Base-by-base conservation (phyloP, 2,797 vertebrate genomes). In the Scarus forsteni region DNA sequence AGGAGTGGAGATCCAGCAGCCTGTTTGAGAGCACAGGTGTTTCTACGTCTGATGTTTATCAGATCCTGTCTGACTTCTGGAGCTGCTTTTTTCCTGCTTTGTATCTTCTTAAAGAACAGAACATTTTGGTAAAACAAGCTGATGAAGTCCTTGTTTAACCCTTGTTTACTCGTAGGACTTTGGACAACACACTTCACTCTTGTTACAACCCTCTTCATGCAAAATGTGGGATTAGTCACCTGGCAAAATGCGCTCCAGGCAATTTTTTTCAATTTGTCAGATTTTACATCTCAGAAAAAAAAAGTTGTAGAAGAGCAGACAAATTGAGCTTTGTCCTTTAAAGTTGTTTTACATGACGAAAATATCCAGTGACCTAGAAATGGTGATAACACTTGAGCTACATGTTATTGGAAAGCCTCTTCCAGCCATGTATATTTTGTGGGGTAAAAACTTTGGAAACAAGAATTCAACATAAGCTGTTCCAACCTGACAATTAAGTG, bases 1-100 rank as follows among this genome's bases (percentile, higher is more conserved):
- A 84, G 73, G 76, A 90, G 79, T 83, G 75, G 86, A 83, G 70
- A 87, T 54, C 46, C 34, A 7, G 65, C 39, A 11, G 65, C 52
- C 73, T 61, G 85, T 82, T 88, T 67, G 36, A 81, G 51, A 85
- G 84, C 58, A 75, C 81, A 87, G 83, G 74, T 86, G 87, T 84
- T 84, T 86, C 83, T 85, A 63, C 73, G 45, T 36, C 63, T 71
- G 70, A 85, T 77, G 57, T 43, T 79, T 82, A 88, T 89, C 77
- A 67, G 27, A 27, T 48, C 61, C 53, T 58, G 42, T 79, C 50
- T 73, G 76, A 79, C 50, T 80, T 73, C 60, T 62, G 68, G 61
- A 51, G 36, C 27, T 48, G 50, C 13, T 61, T 74, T 70, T 48
- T 19, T 78, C 7, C 59, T 27, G 9, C 35, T 3, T 46, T 50